Percentiles rank a stretch among this genome's conserved stretches.
phyloP scores from a whole-genome alignment of 2,113 vertebrate species.

The Ginglymostoma cirratum region DNA sequence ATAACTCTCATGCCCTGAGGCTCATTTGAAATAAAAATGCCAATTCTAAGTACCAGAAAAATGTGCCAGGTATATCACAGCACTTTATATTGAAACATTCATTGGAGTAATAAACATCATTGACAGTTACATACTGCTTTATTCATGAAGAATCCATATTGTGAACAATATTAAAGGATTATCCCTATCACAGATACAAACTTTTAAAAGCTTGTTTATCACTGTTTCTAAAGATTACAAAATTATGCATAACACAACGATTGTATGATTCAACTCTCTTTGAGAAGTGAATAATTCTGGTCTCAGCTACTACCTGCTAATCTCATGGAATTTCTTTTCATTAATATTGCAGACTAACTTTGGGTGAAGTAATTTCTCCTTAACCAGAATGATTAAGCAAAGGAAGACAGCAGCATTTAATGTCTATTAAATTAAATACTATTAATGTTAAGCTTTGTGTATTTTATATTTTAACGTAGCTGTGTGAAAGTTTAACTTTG shows the following conservation, averaged over 20 bases:
- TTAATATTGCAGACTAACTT: background rate
- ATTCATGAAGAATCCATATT: conserved; percentile 61
- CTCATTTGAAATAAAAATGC: conserved; percentile 63
- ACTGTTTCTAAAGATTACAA: background rate
- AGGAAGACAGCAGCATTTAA: background rate
- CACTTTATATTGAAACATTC: conserved; percentile 67
- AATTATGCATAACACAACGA: background rate
- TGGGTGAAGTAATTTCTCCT: background rate
- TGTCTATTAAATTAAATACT: background rate
- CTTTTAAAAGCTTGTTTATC: background rate
- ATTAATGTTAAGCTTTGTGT: background rate
- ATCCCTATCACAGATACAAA: background rate
- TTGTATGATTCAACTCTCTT: conserved; percentile 8
- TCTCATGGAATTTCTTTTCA: background rate
- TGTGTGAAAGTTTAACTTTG: background rate
- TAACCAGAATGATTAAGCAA: background rate
- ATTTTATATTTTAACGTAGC: background rate
- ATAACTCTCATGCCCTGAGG: conserved; percentile 63
- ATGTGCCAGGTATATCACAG: conserved; percentile 52
- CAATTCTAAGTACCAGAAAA: conserved; percentile 64
- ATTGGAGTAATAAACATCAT: conserved; percentile 69
- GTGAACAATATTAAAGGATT: conserved; percentile 2
- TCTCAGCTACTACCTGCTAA: background rate
- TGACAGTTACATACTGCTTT: conserved; percentile 55
- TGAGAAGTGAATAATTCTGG: background rate